Base-by-base conservation (phyloP, 2,113 vertebrate genomes). In the Lota lota region DNA sequence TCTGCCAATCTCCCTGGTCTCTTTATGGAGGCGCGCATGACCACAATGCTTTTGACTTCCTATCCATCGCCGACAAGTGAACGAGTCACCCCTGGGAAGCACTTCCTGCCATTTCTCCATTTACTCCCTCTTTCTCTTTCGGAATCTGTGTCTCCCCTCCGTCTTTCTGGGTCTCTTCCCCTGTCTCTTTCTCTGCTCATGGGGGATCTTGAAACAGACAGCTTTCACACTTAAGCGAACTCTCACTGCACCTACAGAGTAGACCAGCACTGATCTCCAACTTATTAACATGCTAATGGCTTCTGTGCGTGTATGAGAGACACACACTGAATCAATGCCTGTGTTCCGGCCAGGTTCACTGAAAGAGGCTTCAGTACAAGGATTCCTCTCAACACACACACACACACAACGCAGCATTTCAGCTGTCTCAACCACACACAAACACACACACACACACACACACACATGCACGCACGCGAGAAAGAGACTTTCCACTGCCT, bases 351-450 rank as follows among this genome's bases (percentile, higher is more conserved):
- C 71, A 79, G 84, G 80, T 79, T 36, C 63, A 65, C 82, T 72
- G 66, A 83, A 69, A 79, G 79, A 80, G 72, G 82, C 79, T 51
- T 76, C 75, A 79, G 74, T 63, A 88, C 87, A 86, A 88, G 76
- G 85, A 84, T 63, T 70, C 69, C 81, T 85, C 81, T 82, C 78
- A 88, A 74, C 68, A 77, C 75, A 61, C 50, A 79, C 81, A 86
- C 61, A 63, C 47, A 33, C 60, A 40, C 36, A 28, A 86, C 82
- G 71, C 83, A 72, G 82, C 79, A 77, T 79, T 87, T 88, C 66
- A 83, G 66, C 68, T 66, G 67, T 68, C 68, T 36, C 81, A 69
- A 74, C 8, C 40, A 47, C 40, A 74, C 68, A 77, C 75, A 61
- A 40, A 79, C 81, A 87, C 86, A 28, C 68, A 20, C 17, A 66